These are phyloP conservation scores for Thalpophila matura DNA, from an alignment of 2,888 invertebrate genomes.

Conservation along the genomic window DNA sequence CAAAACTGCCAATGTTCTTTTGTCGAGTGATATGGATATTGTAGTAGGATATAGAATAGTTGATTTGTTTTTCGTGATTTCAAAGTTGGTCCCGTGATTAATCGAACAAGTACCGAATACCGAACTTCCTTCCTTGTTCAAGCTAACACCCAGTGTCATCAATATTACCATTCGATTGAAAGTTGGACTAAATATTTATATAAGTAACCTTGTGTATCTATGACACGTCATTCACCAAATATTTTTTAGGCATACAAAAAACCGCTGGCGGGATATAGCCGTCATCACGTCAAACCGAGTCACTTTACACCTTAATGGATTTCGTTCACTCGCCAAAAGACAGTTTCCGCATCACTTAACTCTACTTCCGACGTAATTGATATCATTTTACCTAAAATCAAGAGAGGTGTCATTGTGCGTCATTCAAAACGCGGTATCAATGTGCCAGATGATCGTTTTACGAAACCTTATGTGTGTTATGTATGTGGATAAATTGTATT, in stretches of 20 bases:
- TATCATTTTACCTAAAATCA: constrained; percentile 85
- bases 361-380: constrained; percentile 88
- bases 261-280: constrained; percentile 62
- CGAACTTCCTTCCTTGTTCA: too few species aligned
- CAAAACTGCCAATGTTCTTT: too few species aligned
- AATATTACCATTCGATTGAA: constrained; percentile 10
- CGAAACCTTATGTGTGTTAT: constrained; percentile 74
- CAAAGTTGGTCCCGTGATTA: too few species aligned
- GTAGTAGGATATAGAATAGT: too few species aligned
- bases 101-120: too few species aligned
- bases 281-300: constrained; percentile 80
- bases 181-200: constrained; percentile 18
- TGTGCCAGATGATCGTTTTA: constrained; percentile 67
- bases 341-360: constrained; percentile 88
- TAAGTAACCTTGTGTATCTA: too few species aligned
- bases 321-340: constrained; percentile 82
- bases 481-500: constrained; percentile 48
- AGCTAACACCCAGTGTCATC: too few species aligned
- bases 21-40: too few species aligned
- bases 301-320: constrained; percentile 86
- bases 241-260: constrained; percentile 61
- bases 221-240: constrained; percentile 30
- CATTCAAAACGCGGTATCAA: constrained; percentile 72
- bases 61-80: too few species aligned
- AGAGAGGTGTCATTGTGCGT: constrained; percentile 76